Percentiles rank a stretch among this genome's conserved stretches.
phyloP scores from a whole-genome alignment of 2,797 vertebrate genomes.

The Chlorospingus semifuscus region DNA sequence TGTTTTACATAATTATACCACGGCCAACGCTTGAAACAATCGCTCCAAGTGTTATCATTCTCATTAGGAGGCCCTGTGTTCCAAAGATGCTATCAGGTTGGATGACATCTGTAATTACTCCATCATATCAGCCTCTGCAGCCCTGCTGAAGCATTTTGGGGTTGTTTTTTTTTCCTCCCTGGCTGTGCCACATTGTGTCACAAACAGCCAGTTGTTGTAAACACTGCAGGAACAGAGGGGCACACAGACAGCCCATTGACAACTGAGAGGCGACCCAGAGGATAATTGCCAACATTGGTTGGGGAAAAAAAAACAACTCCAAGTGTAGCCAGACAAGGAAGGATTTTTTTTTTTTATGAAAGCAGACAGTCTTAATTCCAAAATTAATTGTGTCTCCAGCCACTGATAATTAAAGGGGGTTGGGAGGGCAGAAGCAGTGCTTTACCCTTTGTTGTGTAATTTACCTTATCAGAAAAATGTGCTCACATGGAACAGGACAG shows the following conservation, averaged over 20 bases:
- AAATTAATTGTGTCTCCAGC: slow-evolving; percentile 49
- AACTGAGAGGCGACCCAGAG: slow-evolving; percentile 9
- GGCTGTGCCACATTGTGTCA: neutral
- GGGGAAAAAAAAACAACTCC: neutral
- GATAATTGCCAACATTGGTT: slow-evolving; percentile 28
- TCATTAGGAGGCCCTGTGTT: slow-evolving; percentile 8
- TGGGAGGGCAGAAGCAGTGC: neutral
- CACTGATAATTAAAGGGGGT: slow-evolving; percentile 17
- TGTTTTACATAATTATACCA: neutral
- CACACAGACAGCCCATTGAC: slow-evolving; percentile 33
- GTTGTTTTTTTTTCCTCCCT: neutral
- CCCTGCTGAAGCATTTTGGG: neutral
- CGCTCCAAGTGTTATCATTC: neutral
- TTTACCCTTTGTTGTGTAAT: slow-evolving; percentile 26
- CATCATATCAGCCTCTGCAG: neutral
- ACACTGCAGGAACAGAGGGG: neutral
- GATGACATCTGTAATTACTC: slow-evolving; percentile 26
- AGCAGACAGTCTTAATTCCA: slow-evolving; percentile 44
- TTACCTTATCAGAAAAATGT: slow-evolving; percentile 45
- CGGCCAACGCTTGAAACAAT: neutral
- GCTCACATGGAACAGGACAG: neutral
- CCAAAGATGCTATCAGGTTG: neutral
- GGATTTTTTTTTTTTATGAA: slow-evolving; percentile 47
- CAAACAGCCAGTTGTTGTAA: slow-evolving; percentile 48
- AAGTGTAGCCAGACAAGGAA: neutral